Percentiles rank a stretch among this genome's conserved stretches.
These are phyloP conservation scores for Monoplex corrugatus DNA, from an alignment of 2,888 invertebrate species.

Conservation along the genomic window DNA sequence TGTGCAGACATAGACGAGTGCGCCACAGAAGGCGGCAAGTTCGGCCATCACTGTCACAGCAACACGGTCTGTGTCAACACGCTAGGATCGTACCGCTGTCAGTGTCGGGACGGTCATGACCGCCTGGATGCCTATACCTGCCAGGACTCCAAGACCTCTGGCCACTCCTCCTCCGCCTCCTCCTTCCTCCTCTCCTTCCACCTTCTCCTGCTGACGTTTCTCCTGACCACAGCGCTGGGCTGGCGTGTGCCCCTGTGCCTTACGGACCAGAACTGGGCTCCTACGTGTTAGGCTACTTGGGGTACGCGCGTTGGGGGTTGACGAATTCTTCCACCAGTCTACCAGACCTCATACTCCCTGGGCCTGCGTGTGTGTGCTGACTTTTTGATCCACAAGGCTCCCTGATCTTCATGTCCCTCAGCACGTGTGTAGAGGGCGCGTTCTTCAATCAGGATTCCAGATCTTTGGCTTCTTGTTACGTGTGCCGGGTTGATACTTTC, in stretches of 20 bases:
- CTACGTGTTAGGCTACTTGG: background rate
- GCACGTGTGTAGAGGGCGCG: too few species aligned
- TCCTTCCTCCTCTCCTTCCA: background rate
- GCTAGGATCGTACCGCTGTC: constrained; percentile 91
- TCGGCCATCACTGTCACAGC: constrained; percentile 90
- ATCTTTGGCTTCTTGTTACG: too few species aligned
- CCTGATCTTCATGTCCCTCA: background rate
- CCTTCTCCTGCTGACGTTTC: background rate
- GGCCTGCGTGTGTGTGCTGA: background rate
- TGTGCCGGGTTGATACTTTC: too few species aligned
- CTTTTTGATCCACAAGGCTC: background rate
- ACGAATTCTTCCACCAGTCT: too few species aligned
- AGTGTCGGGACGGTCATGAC: constrained; percentile 90
- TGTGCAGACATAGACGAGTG: constrained; percentile 92
- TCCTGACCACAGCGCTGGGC: too few species aligned
- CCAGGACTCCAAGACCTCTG: constrained; percentile 64
- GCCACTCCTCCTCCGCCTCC: constrained; percentile 4
- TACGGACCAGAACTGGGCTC: background rate
- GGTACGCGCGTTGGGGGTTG: too few species aligned
- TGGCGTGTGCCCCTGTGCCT: background rate
- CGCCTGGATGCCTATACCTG: constrained; percentile 70
- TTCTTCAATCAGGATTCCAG: too few species aligned
- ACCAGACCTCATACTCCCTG: background rate
- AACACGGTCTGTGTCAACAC: constrained; percentile 93
- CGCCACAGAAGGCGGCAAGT: constrained; percentile 85